phyloP scores from a whole-genome alignment of 2,113 vertebrate genomes.

The Amazona vittata region DNA sequence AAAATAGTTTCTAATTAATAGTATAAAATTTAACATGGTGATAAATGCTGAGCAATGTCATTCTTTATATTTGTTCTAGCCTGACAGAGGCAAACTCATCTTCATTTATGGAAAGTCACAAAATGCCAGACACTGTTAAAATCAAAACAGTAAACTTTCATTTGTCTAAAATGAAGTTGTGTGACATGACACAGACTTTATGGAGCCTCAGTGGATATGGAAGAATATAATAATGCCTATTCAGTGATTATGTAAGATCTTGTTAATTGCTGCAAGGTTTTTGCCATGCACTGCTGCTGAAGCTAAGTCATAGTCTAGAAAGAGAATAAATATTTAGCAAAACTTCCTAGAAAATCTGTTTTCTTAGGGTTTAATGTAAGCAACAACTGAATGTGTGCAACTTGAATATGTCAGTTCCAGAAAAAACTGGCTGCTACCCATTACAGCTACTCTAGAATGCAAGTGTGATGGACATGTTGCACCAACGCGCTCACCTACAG shows the following conservation, averaged over 20 bases:
- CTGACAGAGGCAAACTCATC: background rate
- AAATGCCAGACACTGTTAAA: background rate
- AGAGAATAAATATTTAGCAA: background rate
- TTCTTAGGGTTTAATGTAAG: background rate
- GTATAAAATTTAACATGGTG: background rate
- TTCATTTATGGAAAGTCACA: background rate
- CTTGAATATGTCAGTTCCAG: background rate
- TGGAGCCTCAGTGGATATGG: background rate
- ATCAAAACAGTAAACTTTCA: background rate
- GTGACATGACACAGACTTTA: background rate
- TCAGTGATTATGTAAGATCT: background rate
- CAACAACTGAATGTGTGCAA: background rate
- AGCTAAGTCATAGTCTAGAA: background rate
- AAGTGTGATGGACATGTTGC: background rate
- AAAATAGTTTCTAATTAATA: background rate
- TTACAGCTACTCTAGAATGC: background rate
- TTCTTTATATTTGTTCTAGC: background rate
- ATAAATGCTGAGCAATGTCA: background rate
- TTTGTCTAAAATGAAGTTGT: background rate
- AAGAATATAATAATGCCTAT: background rate
- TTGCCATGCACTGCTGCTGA: background rate
- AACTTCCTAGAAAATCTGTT: background rate
- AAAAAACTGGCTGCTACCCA: background rate
- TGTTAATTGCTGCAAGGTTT: background rate
- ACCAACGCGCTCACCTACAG: background rate